phyloP scores from a whole-genome alignment of 2,797 vertebrate species.

The Brachymystax lenok region DNA sequence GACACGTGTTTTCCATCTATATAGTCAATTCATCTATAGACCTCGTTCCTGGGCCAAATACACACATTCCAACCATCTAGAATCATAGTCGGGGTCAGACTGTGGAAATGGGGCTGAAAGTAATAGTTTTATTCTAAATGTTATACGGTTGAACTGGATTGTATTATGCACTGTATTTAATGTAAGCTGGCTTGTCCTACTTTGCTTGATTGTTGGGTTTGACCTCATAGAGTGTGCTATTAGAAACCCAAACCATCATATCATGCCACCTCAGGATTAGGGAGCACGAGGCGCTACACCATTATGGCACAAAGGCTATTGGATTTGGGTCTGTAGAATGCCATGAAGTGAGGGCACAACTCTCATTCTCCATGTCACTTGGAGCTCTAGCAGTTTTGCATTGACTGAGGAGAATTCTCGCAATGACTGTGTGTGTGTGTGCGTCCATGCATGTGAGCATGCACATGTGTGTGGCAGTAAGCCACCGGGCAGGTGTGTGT shows the following conservation, averaged over 20 bases:
- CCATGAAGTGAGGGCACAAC: neutral
- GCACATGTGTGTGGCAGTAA: neutral
- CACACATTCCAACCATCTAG: neutral
- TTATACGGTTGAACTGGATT: neutral
- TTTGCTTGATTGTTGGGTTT: neutral
- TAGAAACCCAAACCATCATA: neutral
- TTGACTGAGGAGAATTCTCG: neutral
- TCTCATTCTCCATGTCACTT: neutral
- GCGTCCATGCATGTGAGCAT: neutral
- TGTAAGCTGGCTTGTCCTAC: neutral
- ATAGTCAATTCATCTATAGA: neutral
- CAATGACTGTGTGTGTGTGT: neutral
- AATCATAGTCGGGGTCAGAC: neutral
- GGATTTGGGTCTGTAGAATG: neutral
- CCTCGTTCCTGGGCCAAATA: neutral
- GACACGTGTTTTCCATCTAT: neutral
- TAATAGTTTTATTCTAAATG: neutral
- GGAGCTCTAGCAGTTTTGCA: neutral
- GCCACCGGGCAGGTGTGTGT: neutral
- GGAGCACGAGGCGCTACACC: neutral
- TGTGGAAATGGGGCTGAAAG: neutral
- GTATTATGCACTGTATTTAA: neutral
- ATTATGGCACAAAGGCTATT: neutral
- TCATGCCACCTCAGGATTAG: neutral
- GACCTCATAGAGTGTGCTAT: neutral